Base-by-base conservation (phyloP, 2,888 invertebrate genomes). In the Atethmia centrago region DNA sequence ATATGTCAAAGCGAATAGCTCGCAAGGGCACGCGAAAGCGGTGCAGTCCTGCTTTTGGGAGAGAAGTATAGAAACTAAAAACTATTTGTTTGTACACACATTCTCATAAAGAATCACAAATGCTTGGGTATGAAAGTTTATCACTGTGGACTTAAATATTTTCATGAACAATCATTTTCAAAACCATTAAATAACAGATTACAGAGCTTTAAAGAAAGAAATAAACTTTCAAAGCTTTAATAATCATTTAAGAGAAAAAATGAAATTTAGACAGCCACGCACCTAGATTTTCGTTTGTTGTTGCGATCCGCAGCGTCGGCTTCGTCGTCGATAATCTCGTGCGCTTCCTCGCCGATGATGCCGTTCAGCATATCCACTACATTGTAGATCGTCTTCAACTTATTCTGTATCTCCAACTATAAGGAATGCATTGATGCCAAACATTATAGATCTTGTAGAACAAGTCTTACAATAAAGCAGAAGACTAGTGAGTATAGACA, bases 351-450 rank as follows among this genome's bases (percentile, higher is more conserved):
- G 0, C 98, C 98, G 88, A 98, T 98, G 90, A 98, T 98, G 51
- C 98, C 98, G 77, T 98, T 98, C 88, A 99, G 96, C 98, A 98
- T 98, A 90, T 98, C 98, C 89, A 99, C 98, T 36, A 98, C 98
- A 93, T 98, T 98, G 94, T 97, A 97, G 92, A 98, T 98, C 0
- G 98, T 98, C 94, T 98, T 98, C 95, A 98, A 95, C 95, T 98
- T 98, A 91, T 97, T 97, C 93, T 97, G 97, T 87, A 98, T 97
- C 96, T 98, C 98, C 92, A 97, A 97, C 98, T 98, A 96, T 77
- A 84, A 85, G 77, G 66, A 82, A 82, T 51, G 82, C 80, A 80
- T 83, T 69, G 72, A 72, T 65, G 66, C 82, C 80, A 74, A 71
- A 82, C 78, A 79, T 84, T 81, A 84, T 74, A 77, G 70, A 74